Evolutionary conservation across 2,888 invertebrate genomes (phyloP).

Genomic region (Deilephila elpenor): DNA sequence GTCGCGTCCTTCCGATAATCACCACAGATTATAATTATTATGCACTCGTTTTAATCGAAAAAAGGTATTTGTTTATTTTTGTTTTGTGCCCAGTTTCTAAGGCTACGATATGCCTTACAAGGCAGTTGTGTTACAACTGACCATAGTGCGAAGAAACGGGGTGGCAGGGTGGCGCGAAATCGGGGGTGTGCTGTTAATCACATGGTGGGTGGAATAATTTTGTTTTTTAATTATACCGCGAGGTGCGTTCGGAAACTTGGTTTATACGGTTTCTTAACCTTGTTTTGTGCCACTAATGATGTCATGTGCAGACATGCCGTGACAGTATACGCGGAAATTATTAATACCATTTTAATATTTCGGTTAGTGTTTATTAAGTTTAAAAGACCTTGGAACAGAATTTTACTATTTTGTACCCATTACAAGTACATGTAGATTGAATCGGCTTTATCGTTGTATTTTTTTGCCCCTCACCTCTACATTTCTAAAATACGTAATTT

Average conservation of each 20-base stretch:
- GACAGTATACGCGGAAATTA: slow-evolving; percentile 15
- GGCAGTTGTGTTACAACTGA: slow-evolving; percentile 76
- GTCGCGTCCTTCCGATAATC: background rate
- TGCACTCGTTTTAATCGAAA: slow-evolving; percentile 34
- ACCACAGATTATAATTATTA: slow-evolving; percentile 20
- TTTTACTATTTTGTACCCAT: no score
- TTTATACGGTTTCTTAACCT: slow-evolving; percentile 60
- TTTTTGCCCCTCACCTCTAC: no score
- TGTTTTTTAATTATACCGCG: slow-evolving; percentile 78
- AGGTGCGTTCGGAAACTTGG: slow-evolving; percentile 69
- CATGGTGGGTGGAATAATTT: slow-evolving; percentile 78
- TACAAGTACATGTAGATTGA: no score
- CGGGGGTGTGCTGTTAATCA: slow-evolving; percentile 71
- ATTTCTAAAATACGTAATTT: no score
- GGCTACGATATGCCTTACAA: slow-evolving; percentile 75
- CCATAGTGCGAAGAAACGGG: slow-evolving; percentile 77
- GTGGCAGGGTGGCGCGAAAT: slow-evolving; percentile 49
- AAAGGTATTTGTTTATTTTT: slow-evolving; percentile 74
- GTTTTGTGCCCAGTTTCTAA: slow-evolving; percentile 80
- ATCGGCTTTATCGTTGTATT: no score
- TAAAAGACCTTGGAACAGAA: background rate
- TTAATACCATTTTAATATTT: background rate
- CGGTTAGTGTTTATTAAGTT: background rate
- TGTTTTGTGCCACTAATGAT: slow-evolving; percentile 40
- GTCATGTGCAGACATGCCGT: slow-evolving; percentile 18